phyloP scores from a whole-genome alignment of 2,113 vertebrate genomes.

The Brachypodius melanocephalos region DNA sequence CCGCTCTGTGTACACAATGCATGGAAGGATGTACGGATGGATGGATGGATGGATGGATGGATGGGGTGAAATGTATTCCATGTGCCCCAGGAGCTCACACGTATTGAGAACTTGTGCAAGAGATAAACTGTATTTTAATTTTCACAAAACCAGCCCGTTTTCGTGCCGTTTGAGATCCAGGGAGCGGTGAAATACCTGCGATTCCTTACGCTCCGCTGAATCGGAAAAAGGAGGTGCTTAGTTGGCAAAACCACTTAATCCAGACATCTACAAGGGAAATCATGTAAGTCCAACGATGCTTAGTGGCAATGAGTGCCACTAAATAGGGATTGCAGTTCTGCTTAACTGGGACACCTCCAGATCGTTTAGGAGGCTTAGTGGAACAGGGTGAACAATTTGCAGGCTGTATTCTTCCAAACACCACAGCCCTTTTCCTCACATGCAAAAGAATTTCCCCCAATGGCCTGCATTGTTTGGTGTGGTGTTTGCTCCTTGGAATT shows the following conservation, averaged over 20 bases:
- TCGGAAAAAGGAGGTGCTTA: slow-evolving; percentile 53
- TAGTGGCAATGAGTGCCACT: slow-evolving; percentile 61
- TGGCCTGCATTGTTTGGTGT: not conserved
- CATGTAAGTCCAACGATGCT: slow-evolving; percentile 8
- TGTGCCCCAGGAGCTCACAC: not conserved
- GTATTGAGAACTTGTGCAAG: not conserved
- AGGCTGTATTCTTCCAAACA: not conserved
- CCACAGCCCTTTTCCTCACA: not conserved
- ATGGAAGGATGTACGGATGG: not conserved
- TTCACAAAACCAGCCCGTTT: not conserved
- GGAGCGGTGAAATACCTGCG: not conserved
- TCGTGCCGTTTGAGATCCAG: not conserved
- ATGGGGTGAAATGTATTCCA: slow-evolving; percentile 2
- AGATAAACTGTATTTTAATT: slow-evolving; percentile 24
- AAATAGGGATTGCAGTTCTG: slow-evolving; percentile 53
- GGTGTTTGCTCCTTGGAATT: not conserved
- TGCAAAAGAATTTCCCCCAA: not conserved
- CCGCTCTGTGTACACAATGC: rapidly evolving
- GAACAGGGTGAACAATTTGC: not conserved
- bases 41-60: not conserved
- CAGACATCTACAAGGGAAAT: slow-evolving; percentile 68
- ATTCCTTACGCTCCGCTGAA: not conserved
- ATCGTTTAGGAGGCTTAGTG: slow-evolving; percentile 41
- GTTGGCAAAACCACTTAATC: slow-evolving; percentile 64
- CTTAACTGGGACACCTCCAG: slow-evolving; percentile 61